Evolutionary conservation across 2,888 invertebrate genomes (phyloP).

Genomic region (Trichogramma dendrolimi): DNA sequence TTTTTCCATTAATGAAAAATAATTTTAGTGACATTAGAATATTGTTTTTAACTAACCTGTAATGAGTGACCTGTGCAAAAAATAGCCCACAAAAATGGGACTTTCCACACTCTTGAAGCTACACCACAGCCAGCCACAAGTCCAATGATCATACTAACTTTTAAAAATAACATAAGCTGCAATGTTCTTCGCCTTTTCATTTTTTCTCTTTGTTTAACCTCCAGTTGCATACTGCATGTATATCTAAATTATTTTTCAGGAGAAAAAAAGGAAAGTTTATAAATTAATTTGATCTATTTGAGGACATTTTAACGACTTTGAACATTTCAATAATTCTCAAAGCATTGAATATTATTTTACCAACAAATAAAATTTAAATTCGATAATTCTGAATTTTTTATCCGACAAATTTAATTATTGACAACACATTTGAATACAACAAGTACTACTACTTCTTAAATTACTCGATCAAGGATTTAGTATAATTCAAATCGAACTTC

Average conservation of each 20-base stretch:
- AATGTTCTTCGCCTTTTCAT: constrained; percentile 59
- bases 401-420: too few relatives aligned
- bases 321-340: too few relatives aligned
- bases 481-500: too few relatives aligned
- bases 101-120: constrained; percentile 46
- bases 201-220: constrained; percentile 59
- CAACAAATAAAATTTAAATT: too few relatives aligned
- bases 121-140: constrained; percentile 52
- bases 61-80: constrained; percentile 49
- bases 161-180: constrained; percentile 60
- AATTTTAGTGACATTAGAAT: too few relatives aligned
- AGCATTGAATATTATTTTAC: too few relatives aligned
- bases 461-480: too few relatives aligned
- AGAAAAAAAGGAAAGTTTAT: neutral
- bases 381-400: too few relatives aligned
- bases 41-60: constrained; percentile 37
- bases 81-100: constrained; percentile 48
- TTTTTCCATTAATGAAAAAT: too few relatives aligned
- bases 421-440: too few relatives aligned
- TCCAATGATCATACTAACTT: constrained; percentile 55
- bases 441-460: too few relatives aligned
- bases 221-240: constrained; percentile 60
- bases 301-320: too few relatives aligned
- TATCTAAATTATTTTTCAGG: constrained; percentile 42
- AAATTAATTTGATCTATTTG: neutral